Conservation (phyloP, 2,888 invertebrate species). For the Lycophotia porphyrea region DNA sequence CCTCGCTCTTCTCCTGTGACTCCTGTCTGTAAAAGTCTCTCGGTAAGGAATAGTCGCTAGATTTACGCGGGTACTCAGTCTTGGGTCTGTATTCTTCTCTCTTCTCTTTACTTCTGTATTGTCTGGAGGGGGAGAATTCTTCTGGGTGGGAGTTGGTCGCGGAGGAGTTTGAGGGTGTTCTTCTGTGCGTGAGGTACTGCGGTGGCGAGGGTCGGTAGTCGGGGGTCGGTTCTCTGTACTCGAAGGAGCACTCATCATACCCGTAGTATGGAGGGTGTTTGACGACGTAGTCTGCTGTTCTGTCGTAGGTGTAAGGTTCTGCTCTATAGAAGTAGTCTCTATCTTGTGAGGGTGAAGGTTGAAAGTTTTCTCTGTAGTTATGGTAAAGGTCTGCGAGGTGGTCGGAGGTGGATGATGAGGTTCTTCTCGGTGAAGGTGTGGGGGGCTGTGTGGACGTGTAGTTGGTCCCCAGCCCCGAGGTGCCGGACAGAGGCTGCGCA, state of each 20-base stretch:
- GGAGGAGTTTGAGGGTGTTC: slow-evolving; percentile 94
- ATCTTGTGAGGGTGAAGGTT: slow-evolving; percentile 80
- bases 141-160: slow-evolving; percentile 89
- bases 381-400: slow-evolving; percentile 92
- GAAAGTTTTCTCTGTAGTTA: slow-evolving; percentile 88
- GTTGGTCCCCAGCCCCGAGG: slow-evolving; percentile 89
- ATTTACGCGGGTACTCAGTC: slow-evolving; percentile 82
- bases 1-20: slow-evolving; percentile 76
- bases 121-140: slow-evolving; percentile 85
- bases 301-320: slow-evolving; percentile 82
- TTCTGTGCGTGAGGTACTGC: slow-evolving; percentile 91
- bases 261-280: slow-evolving; percentile 85
- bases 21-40: slow-evolving; percentile 84
- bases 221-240: slow-evolving; percentile 82
- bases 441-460: slow-evolving; percentile 90
- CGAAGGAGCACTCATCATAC: slow-evolving; percentile 85
- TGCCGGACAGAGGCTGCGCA: slow-evolving; percentile 87
- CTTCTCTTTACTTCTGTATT: slow-evolving; percentile 78
- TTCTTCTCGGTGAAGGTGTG: slow-evolving; percentile 93
- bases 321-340: slow-evolving; percentile 81
- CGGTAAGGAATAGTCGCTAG: slow-evolving; percentile 82
- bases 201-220: slow-evolving; percentile 80
- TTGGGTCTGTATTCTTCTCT: slow-evolving; percentile 79
- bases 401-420: slow-evolving; percentile 90
- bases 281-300: slow-evolving; percentile 86